Evolutionary conservation across 2,113 vertebrate genomes (phyloP), one percentile per base, ranked within the genome.

Genomic region (Melanostigma gelatinosum): DNA sequence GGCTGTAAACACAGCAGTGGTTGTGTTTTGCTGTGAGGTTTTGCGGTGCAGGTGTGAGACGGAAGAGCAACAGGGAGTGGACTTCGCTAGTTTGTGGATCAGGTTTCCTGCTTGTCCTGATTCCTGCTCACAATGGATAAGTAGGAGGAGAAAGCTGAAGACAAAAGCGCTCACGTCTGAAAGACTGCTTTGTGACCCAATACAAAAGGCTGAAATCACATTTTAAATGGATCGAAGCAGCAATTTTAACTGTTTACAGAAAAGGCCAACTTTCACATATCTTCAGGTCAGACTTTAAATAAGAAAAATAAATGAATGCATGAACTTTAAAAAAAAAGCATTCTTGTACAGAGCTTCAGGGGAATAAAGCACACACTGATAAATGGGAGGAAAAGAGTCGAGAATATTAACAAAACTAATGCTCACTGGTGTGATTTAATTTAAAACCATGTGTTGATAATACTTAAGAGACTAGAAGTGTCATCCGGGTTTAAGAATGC

Each of bases 51-150:
- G 83, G 84, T 83, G 67, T 71, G 61, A 67, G 66, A 77, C 40
- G 22, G 36, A 67, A 60, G 29, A 66, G 72, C 57, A 68, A 84
- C 57, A 79, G 89, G 93, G 94, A 93, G 92, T 92, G 36, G 88
- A 90, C 88, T 89, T 2, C 52, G 15, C 36, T 79, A 86, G 64
- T 85, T 81, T 77, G 69, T 29, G 22, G 66, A 80, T 91, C 83
- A 73, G 70, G 81, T 93, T 95, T 94, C 91, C 63, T 85, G 92
- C 66, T 93, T n/a, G 83, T 87, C 94, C 84, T 88, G 91, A 92
- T 95, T 94, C 81, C 66, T 83, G 38, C 18, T 44, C 22, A 4
- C 52, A 22, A 10, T 57, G 77, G 84, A 75, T 60, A 54, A 67
- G 54, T 10, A 64, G 72, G 65, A 75, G 74, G 78, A 69, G 63